Conservation (phyloP, 2,888 invertebrate species). For the Leptopilina drosophilae region DNA sequence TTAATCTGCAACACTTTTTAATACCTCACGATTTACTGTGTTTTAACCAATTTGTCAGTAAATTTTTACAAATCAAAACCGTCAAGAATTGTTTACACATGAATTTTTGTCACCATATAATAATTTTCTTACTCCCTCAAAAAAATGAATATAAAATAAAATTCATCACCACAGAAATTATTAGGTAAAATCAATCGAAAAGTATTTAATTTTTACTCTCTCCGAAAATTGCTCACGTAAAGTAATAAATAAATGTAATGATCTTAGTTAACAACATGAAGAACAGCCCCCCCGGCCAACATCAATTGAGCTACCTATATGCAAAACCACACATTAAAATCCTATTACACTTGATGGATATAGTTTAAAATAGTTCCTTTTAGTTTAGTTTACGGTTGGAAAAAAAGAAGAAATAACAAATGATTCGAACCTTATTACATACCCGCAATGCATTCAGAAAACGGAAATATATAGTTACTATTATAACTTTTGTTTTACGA, state of each 20-base stretch:
- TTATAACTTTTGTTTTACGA: conserved; percentile 28
- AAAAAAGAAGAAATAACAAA: conserved; percentile 20
- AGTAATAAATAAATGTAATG: conserved; percentile 10
- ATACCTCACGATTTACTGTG: too few relatives aligned
- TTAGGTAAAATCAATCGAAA: not conserved
- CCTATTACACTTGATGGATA: conserved; percentile 18
- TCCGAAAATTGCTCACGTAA: not conserved
- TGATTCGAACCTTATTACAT: conserved; percentile 22
- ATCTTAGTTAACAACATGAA: conserved; percentile 8
- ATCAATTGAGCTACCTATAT: conserved; percentile 16
- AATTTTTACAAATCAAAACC: too few relatives aligned
- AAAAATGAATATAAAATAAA: too few relatives aligned
- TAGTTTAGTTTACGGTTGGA: conserved; percentile 19
- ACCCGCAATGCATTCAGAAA: conserved; percentile 27
- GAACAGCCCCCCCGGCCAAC: conserved; percentile 4
- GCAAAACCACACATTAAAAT: conserved; percentile 31
- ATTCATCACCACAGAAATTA: too few relatives aligned
- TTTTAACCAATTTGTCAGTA: too few relatives aligned
- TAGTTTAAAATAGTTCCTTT: conserved; percentile 27
- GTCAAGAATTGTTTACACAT: too few relatives aligned
- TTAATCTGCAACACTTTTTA: too few relatives aligned
- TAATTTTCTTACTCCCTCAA: too few relatives aligned
- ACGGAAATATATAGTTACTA: conserved; percentile 14
- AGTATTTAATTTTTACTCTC: not conserved
- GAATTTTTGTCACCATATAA: too few relatives aligned